These are phyloP conservation scores for Cyanoderma ruficeps DNA, from an alignment of 2,113 vertebrate genomes.

Conservation along the genomic window DNA sequence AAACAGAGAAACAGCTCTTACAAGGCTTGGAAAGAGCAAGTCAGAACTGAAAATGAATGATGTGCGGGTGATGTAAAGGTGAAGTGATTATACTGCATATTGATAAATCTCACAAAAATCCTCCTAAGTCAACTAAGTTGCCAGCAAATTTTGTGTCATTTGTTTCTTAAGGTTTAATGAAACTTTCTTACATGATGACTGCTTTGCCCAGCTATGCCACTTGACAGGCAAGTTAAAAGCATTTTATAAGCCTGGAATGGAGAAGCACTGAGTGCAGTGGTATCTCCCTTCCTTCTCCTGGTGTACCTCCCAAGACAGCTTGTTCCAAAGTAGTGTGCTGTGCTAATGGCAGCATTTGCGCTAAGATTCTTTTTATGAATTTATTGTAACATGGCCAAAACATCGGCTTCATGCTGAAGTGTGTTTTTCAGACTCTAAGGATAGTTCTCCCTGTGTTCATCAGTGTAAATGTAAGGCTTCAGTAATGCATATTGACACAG, in stretches of 20 bases:
- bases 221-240: not conserved
- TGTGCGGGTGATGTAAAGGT: not conserved
- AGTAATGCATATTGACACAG: not conserved
- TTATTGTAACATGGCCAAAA: not conserved
- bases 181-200: not conserved
- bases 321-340: not conserved
- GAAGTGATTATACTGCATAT: not conserved
- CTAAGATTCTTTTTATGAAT: not conserved
- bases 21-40: not conserved
- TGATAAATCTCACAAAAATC: not conserved
- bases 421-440: not conserved
- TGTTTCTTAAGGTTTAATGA: not conserved
- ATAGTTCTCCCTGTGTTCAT: not conserved
- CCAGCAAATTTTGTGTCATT: not conserved
- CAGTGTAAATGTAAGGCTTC: not conserved
- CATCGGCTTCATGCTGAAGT: not conserved
- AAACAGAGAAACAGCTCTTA: not conserved
- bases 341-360: not conserved
- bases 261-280: not conserved
- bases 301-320: not conserved
- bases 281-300: not conserved
- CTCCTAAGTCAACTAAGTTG: not conserved
- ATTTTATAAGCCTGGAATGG: not conserved
- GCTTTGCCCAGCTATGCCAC: not conserved
- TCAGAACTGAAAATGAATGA: not conserved